Percentiles rank a stretch among this genome's conserved stretches.
phyloP scores from a whole-genome alignment of 2,113 vertebrate genomes.

The Tor tambroides region DNA sequence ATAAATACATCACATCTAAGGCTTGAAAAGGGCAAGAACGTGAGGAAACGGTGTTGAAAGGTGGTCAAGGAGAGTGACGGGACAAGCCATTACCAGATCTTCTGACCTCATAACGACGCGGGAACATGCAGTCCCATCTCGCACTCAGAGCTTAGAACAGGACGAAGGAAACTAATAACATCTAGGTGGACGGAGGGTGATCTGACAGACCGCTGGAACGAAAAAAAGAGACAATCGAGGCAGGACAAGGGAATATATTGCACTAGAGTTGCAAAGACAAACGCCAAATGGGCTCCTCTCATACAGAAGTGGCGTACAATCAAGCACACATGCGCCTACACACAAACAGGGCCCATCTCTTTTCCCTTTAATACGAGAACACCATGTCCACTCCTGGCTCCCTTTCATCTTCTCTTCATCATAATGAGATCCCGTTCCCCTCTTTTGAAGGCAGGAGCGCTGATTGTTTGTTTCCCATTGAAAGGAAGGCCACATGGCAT shows the following conservation, averaged over 20 bases:
- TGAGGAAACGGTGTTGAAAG: not conserved
- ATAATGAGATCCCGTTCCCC: constrained; percentile 67
- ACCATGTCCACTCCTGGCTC: constrained; percentile 68
- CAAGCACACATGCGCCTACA: not conserved
- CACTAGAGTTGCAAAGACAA: not conserved
- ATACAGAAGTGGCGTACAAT: constrained; percentile 17
- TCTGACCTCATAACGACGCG: not conserved
- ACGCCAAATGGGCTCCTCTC: constrained; percentile 10
- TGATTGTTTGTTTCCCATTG: constrained; percentile 71
- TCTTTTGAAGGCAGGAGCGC: constrained; percentile 65
- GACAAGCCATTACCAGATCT: constrained; percentile 16
- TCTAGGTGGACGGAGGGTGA: constrained; percentile 3
- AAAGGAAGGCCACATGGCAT: constrained; percentile 61
- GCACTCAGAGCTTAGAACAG: not conserved
- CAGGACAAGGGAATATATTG: constrained; percentile 15
- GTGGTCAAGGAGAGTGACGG: constrained; percentile 25
- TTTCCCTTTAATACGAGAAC: constrained; percentile 68
- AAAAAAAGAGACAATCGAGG: constrained; percentile 1
- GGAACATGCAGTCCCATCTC: not conserved
- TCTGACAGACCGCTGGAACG: constrained; percentile 9
- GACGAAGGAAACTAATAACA: constrained; percentile 21
- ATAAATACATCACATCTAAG: not conserved
- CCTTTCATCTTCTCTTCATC: constrained; percentile 73
- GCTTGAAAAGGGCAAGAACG: constrained; percentile 26
- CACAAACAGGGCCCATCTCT: constrained; percentile 58